Conservation (phyloP, 2,113 vertebrate genomes). For the Talpa occidentalis region DNA sequence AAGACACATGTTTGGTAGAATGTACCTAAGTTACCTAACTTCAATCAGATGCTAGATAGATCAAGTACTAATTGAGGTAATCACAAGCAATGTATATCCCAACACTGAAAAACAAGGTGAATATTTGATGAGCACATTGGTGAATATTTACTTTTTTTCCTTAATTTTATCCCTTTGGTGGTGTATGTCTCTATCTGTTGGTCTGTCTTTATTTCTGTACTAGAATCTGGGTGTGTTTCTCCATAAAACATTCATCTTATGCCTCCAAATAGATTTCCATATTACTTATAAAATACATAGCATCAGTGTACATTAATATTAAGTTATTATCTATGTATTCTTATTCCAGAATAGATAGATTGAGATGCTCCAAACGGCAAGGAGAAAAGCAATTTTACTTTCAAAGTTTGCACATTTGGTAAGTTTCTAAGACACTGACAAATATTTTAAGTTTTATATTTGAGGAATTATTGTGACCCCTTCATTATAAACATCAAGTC, state of each 20-base stretch:
- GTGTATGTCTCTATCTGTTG: not conserved
- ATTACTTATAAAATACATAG: slow-evolving; percentile 11
- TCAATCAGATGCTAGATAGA: not conserved
- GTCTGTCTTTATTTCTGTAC: not conserved
- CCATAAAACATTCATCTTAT: slow-evolving; percentile 3
- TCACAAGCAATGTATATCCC: not conserved
- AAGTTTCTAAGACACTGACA: slow-evolving; percentile 17
- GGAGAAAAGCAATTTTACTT: slow-evolving; percentile 48
- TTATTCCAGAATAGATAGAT: slow-evolving; percentile 26
- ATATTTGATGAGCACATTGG: not conserved
- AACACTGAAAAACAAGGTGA: slow-evolving; percentile 1
- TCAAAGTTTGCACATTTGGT: not conserved
- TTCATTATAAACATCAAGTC: not conserved
- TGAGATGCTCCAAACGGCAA: slow-evolving; percentile 37
- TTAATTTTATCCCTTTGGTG: not conserved
- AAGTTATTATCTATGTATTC: slow-evolving; percentile 39
- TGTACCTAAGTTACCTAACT: not conserved
- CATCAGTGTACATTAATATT: not conserved
- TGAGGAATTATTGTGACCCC: slow-evolving; percentile 20
- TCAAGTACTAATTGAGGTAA: not conserved
- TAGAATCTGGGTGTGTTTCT: not conserved
- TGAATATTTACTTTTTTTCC: slow-evolving; percentile 25
- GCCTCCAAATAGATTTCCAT: not conserved
- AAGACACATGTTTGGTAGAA: not conserved
- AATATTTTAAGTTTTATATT: slow-evolving; percentile 20